Evolutionary conservation across 2,888 invertebrate genomes (phyloP), one percentile per base, ranked within the genome.

Genomic region (Oligia strigilis): DNA sequence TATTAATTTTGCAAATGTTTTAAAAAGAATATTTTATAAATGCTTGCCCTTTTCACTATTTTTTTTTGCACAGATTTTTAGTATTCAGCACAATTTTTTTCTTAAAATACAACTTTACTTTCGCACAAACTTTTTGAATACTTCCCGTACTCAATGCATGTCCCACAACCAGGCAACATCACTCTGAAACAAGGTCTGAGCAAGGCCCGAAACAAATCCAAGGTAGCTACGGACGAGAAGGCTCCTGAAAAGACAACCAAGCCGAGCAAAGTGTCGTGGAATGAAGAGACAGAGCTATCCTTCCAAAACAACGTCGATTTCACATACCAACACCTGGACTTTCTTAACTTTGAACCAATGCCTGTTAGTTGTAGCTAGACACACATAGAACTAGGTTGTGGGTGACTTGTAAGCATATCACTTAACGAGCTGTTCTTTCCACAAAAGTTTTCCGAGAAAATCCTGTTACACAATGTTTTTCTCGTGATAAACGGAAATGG

Each of bases 311-410:
- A 90, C 79, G 89, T 87, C 73, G 92, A 93, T 83, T 92, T 92
- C 83, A 88, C 92, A 4, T 96, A 95, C 87, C 95, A 95, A 69
- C 95, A 96, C 84, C 79, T 96, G 95, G 96, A 97, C 89, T 95
- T 94, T 83, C 80, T 93, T 87, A 95, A 95, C 89, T 96, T 96
- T 92, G 93, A 97, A 88, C 94, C 96, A 14, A 90, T 94, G 91
- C 96, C 96, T 92, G 97, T 97, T 96, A 96, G 96, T 96, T 89
- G 84, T 89, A 85, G 88, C 75, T 74, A 80, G 84, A 89, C 71
- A 77, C 69, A 75, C 64, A 79, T 86, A 81, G 81, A 81, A 52
- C 72, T 82, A 82, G 82, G 82, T 75, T 78, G 72, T 83, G 89
- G 89, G 85, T 76, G 77, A 86, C 80, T 89, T 87, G 75, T 89